Percentiles rank a stretch among this genome's conserved stretches.
Evolutionary conservation across 2,888 invertebrate species (phyloP).

Genomic region (Cerastis leucographa): DNA sequence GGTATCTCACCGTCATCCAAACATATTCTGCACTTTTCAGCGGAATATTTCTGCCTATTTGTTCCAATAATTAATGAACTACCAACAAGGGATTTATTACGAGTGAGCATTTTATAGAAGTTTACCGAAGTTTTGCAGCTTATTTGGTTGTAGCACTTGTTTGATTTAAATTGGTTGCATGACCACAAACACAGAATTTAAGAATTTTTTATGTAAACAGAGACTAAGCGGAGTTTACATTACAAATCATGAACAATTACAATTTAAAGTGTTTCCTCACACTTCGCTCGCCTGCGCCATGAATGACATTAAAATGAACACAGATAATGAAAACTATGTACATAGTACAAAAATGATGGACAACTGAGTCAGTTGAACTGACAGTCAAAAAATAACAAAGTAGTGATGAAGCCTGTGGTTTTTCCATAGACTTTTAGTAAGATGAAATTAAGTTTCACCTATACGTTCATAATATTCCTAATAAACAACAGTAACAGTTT

Average conservation of each 20-base stretch:
- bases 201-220: slow-evolving; percentile 9
- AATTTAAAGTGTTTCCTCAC: background rate
- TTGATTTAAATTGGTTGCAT: background rate
- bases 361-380: too few relatives aligned
- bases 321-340: too few relatives aligned
- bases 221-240: background rate
- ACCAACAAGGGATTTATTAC: slow-evolving; percentile 18
- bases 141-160: slow-evolving; percentile 1
- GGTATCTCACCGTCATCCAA: slow-evolving; percentile 66
- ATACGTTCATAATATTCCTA: background rate
- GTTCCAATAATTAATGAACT: background rate
- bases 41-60: slow-evolving; percentile 9
- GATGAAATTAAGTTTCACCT: background rate
- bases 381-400: background rate
- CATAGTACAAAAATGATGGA: too few relatives aligned
- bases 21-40: slow-evolving; percentile 66
- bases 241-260: background rate
- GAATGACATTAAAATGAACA: background rate
- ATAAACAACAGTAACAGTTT: background rate
- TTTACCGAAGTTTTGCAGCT: background rate
- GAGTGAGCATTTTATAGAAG: slow-evolving; percentile 38
- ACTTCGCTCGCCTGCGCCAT: background rate
- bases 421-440: background rate
- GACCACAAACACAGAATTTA: background rate
- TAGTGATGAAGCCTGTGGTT: too few relatives aligned